Percentiles rank a stretch among this genome's conserved stretches.
These are phyloP conservation scores for Pentamera pediparva DNA, from an alignment of 53 echinoderm and acorn worm genomes.

Conservation along the genomic window DNA sequence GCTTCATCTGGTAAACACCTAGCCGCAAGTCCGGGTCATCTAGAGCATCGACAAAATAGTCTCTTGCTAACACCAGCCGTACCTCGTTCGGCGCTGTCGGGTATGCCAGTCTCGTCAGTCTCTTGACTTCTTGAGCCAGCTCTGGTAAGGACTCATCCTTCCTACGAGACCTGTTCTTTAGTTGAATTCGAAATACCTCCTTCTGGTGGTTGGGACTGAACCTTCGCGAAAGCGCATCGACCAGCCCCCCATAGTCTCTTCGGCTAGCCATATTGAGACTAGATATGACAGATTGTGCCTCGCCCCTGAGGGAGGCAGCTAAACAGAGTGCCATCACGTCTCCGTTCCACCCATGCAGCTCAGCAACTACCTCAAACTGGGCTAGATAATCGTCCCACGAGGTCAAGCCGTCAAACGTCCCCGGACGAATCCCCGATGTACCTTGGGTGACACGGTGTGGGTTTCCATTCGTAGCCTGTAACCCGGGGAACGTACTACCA, in stretches of 20 bases:
- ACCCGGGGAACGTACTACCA: too few relatives aligned
- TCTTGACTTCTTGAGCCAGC: conserved; percentile 33
- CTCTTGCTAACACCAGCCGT: conserved; percentile 36
- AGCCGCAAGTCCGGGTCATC: conserved; percentile 30
- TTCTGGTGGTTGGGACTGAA: conserved; percentile 27
- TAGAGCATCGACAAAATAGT: conserved; percentile 58
- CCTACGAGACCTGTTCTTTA: neutral
- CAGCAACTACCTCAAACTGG: too few relatives aligned
- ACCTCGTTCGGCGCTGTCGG: conserved; percentile 13
- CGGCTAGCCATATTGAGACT: too few relatives aligned
- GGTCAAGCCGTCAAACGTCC: conserved; percentile 14
- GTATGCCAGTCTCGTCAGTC: conserved; percentile 39
- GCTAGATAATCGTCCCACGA: too few relatives aligned
- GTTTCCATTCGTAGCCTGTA: too few relatives aligned
- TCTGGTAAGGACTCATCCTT: conserved; percentile 32
- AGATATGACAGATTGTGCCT: too few relatives aligned
- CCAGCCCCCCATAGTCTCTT: conserved; percentile 11
- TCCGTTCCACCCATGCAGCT: too few relatives aligned
- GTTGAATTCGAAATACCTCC: conserved; percentile 21
- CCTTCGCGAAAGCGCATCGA: neutral
- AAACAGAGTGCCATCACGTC: too few relatives aligned
- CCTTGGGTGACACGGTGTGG: neutral
- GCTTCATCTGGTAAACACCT: conserved; percentile 30
- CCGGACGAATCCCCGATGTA: conserved; percentile 1
- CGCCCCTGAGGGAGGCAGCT: too few relatives aligned